A percentile compares a stretch with the other conserved stretches of the same genome.
Evolutionary conservation across 2,113 vertebrate genomes (phyloP).

Genomic region (Parus major): DNA sequence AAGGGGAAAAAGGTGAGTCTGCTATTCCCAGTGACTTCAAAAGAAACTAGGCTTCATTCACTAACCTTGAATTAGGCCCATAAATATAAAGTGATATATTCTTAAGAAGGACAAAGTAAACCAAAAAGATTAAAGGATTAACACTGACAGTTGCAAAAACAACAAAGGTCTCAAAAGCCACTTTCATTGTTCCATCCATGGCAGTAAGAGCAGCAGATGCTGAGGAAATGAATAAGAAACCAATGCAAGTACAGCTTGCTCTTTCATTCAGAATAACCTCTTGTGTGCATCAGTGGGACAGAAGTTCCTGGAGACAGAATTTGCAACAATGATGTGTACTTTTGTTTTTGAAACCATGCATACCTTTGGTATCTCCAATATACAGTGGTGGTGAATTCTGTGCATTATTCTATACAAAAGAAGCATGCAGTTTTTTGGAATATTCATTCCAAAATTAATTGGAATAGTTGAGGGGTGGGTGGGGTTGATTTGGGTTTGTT

Average conservation of each 20-base stretch:
- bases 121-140: slow-evolving; percentile 21
- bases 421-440: neutral
- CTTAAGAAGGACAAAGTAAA: neutral
- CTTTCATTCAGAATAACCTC: neutral
- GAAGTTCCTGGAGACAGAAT: neutral
- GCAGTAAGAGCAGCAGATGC: neutral
- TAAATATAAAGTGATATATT: slow-evolving; percentile 24
- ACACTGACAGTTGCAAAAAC: neutral
- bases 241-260: neutral
- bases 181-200: neutral
- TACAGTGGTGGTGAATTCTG: neutral
- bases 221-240: neutral
- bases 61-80: neutral
- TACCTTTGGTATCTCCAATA: neutral
- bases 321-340: neutral
- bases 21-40: neutral
- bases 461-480: accelerated
- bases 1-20: neutral
- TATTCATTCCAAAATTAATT: too few relatives aligned
- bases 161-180: neutral
- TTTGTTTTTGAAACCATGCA: neutral
- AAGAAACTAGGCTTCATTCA: neutral
- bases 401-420: neutral
- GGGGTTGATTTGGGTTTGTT: accelerated
- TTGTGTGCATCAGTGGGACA: neutral